phyloP scores from a whole-genome alignment of 2,113 vertebrate genomes.

The Ardeotis arabs region DNA sequence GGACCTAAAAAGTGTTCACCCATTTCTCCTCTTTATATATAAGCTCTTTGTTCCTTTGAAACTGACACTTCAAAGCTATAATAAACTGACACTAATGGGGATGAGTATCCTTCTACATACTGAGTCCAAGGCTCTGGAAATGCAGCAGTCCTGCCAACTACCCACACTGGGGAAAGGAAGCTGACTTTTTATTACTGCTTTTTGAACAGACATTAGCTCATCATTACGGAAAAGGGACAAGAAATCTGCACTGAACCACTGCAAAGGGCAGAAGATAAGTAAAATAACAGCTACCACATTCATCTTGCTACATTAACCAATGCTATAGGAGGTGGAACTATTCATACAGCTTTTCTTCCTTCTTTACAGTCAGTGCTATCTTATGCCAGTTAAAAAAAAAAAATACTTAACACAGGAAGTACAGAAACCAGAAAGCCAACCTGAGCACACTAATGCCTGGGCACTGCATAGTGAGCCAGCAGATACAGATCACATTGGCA shows the following conservation, averaged over 20 bases:
- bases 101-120: background rate
- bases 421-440: background rate
- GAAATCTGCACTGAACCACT: conserved; percentile 1
- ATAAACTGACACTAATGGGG: background rate
- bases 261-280: background rate
- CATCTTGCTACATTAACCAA: background rate
- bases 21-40: background rate
- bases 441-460: background rate
- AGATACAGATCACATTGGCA: background rate
- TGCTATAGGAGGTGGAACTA: background rate
- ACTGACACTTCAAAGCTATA: background rate
- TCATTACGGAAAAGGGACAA: background rate
- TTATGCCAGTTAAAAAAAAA: background rate
- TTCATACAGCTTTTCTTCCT: background rate
- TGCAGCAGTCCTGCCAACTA: background rate
- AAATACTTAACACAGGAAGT: background rate
- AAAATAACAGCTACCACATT: background rate
- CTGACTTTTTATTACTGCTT: background rate
- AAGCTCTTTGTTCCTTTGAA: background rate
- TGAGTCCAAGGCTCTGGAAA: background rate
- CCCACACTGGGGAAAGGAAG: background rate
- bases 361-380: background rate
- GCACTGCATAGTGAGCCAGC: background rate
- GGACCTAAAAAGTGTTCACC: background rate
- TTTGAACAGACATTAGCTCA: background rate